These are phyloP conservation scores for Desmophyllum pertusum DNA, from an alignment of 92 coral and sea anemone species.

Conservation along the genomic window DNA sequence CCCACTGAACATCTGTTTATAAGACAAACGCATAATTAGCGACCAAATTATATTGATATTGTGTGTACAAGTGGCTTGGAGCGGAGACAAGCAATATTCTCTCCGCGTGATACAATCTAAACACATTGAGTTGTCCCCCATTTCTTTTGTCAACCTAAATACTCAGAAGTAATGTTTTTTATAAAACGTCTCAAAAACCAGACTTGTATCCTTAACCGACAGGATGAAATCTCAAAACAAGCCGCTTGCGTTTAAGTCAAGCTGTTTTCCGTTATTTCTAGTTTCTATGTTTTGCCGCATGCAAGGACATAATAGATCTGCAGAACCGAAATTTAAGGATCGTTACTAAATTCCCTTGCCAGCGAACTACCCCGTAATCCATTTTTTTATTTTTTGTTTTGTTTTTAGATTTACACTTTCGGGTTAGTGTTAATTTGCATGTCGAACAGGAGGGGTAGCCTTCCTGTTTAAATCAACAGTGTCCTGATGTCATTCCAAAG, in stretches of 20 bases:
- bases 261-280: neutral
- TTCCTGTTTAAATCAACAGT: neutral
- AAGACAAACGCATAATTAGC: neutral
- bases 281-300: neutral
- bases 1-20: slow-evolving; percentile 14
- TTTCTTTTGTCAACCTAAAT: neutral
- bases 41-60: neutral
- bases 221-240: neutral
- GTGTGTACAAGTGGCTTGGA: neutral
- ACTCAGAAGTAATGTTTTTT: neutral
- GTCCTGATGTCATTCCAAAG: neutral
- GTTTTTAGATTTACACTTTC: neutral
- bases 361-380: neutral
- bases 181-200: neutral
- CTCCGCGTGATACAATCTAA: slow-evolving; percentile 12
- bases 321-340: neutral
- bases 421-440: no score
- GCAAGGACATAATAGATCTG: neutral
- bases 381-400: neutral
- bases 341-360: neutral
- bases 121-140: neutral
- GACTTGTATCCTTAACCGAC: neutral
- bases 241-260: neutral
- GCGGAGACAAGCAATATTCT: slow-evolving; percentile 8
- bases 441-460: no score